Base-by-base conservation (phyloP, 1,140 invertebrate genomes). In the Bradynema listronoti region DNA sequence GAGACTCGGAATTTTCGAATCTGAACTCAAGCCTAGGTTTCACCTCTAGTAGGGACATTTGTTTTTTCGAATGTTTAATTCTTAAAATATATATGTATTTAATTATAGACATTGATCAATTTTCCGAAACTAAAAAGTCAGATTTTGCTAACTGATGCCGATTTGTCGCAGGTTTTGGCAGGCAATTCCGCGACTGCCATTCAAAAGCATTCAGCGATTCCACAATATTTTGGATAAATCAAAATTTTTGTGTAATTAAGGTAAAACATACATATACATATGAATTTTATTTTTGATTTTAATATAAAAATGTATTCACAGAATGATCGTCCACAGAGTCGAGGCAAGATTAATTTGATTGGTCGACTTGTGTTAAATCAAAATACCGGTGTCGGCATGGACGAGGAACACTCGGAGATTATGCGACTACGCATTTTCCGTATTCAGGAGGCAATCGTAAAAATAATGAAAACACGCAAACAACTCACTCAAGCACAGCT, bases 391-490 rank as follows among this genome's bases (percentile, higher is more conserved):
- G n/a, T n/a, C n/a, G 53, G 50, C 5, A 42, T 16, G 14, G 67
- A 71, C 3, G 29, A 66, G 39, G 69, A 73, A 50, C 71, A 73
- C 43, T 56, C 68, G 6, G 69, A 71, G 34, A 73, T 71, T 29
- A 45, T 71, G 22, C 66, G 51, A 19, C 51, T 71, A 36, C 43
- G 69, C 9, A 55, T 49, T 9, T 67, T 70, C 24, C 55, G 69
- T 27, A 45, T 66, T 27, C 69, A 95, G 85, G n/a, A n/a, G n/a
- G n/a, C n/a, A n/a, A n/a, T n/a, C 61, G 94, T 97, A 61, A 96
- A 96, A 80, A 96, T 98, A 55, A 84, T 98, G 78, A 97, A 97
- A 80, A 96, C 94, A 89, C 83, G 93, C 53, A 73, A 73, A 34
- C 46, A 56, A 24, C 7, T 69, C n/a, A 87, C 86, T 16, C 95